Evolutionary conservation across 2,888 invertebrate species (phyloP), one percentile per base, ranked within the genome.

Genomic region (Amphipyra berbera): DNA sequence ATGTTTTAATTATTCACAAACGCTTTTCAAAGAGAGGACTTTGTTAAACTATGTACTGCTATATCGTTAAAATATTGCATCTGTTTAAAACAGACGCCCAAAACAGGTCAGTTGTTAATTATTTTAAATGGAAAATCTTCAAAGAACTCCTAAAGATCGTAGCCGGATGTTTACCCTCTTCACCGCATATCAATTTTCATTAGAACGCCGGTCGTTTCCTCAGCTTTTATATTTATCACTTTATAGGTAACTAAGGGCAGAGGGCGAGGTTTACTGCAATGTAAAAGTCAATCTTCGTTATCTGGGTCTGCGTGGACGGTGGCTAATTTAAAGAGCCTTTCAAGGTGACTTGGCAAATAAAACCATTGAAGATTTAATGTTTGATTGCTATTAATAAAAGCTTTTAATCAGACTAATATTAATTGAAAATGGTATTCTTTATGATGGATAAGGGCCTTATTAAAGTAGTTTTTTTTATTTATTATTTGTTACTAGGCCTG

Each of bases 261-360:
- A 78, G 71, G 73, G 73, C 77, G 44, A 13, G 49, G 68, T 82
- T 87, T 84, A 86, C 71, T 79, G 76, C 82, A 79, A 61, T 80
- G 76, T 85, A 83, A 88, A 87, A 84, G 86, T 83, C 89, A 88
- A 82, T 89, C 87, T 85, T 86, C 84, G 87, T 90, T 89, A 81
- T 74, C 54, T 21, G 70, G 76, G 78, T 68, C 73, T 64, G 74
- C 64, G 76, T 56, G 63, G 63, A 68, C 52, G 33, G 71, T 45
- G 60, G 78, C 79, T 82, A 82, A 85, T 82, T 83, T 82, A 68
- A 77, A 80, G 82, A 81, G 79, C 68, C 68, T 73, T 76, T 71
- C 75, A 78, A 83, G 79, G 82, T 79, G 68, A 69, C 54, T 57
- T 14, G 15, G 50, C 38, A 44, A 53, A 58, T 67, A 67, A 49